Conservation (phyloP, 2,888 invertebrate species). For the Coelinius sp. region DNA sequence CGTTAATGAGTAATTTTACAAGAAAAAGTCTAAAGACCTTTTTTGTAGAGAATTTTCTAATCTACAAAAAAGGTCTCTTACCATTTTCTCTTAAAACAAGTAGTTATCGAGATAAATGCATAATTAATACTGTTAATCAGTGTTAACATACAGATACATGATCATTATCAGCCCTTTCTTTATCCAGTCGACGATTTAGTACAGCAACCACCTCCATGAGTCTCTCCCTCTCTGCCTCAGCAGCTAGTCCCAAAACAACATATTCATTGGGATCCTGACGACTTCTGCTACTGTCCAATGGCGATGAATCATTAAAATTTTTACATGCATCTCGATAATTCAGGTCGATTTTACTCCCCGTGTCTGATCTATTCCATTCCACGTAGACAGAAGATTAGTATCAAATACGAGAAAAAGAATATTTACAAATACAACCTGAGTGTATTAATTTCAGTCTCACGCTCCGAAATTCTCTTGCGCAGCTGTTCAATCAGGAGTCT, state of each 20-base stretch:
- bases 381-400: not conserved
- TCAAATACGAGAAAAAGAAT: too few relatives aligned
- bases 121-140: too few relatives aligned
- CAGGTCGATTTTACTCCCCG: not conserved
- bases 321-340: not conserved
- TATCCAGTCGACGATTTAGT: conserved; percentile 74
- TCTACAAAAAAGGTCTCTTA: too few relatives aligned
- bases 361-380: not conserved
- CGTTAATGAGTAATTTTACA: too few relatives aligned
- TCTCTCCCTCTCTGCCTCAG: conserved; percentile 77
- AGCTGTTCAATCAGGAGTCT: conserved; percentile 58
- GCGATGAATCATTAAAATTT: conserved; percentile 32
- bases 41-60: too few relatives aligned
- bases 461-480: conserved; percentile 58
- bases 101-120: too few relatives aligned
- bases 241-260: conserved; percentile 73
- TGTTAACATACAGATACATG: conserved; percentile 51
- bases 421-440: too few relatives aligned
- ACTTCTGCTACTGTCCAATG: conserved; percentile 39
- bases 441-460: conserved; percentile 62
- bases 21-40: too few relatives aligned
- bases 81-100: too few relatives aligned
- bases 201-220: conserved; percentile 75
- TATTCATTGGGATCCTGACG: conserved; percentile 57
- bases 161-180: conserved; percentile 71